Conservation (phyloP, 2,797 vertebrate species). For the Karalla daura region DNA sequence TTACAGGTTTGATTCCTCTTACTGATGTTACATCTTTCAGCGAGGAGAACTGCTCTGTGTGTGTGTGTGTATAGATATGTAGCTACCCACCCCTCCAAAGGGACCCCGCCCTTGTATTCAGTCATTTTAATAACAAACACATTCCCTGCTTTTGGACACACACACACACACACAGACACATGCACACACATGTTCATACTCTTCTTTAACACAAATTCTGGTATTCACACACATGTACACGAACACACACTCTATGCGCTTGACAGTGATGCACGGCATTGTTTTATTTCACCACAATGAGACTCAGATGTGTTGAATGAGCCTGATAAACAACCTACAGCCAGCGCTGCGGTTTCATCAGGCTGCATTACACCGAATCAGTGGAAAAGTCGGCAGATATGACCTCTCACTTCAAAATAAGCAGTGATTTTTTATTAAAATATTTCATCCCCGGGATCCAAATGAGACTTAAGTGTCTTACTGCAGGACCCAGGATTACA, state of each 20-base stretch:
- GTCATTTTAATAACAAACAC: conserved; percentile 80
- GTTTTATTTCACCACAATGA: conserved; percentile 75
- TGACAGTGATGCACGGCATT: conserved; percentile 73
- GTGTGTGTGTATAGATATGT: conserved; percentile 9
- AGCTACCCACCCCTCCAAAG: conserved; percentile 53
- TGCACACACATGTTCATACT: no score
- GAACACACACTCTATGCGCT: conserved; percentile 55
- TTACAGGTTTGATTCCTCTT: conserved; percentile 25
- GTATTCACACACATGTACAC: conserved; percentile 1
- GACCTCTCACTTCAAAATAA: conserved; percentile 50
- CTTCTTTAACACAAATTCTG: conserved; percentile 13
- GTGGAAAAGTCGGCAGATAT: conserved; percentile 49
- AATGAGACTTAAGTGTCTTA: conserved; percentile 39
- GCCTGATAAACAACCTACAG: conserved; percentile 75
- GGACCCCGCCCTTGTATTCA: conserved; percentile 70
- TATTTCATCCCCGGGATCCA: conserved; percentile 35
- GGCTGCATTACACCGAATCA: conserved; percentile 39
- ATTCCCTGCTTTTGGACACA: conserved; percentile 58
- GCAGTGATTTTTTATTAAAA: conserved; percentile 39
- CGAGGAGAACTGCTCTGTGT: conserved; percentile 15
- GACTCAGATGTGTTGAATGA: conserved; percentile 74
- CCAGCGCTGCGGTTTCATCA: conserved; percentile 57
- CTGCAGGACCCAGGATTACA: conserved; percentile 30
- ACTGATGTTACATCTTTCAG: neutral
- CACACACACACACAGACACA: conserved; percentile 9